A percentile compares a stretch with the other conserved stretches of the same genome.
Evolutionary conservation across 1,140 invertebrate species (phyloP).

Genomic region (Planococcus citri): DNA sequence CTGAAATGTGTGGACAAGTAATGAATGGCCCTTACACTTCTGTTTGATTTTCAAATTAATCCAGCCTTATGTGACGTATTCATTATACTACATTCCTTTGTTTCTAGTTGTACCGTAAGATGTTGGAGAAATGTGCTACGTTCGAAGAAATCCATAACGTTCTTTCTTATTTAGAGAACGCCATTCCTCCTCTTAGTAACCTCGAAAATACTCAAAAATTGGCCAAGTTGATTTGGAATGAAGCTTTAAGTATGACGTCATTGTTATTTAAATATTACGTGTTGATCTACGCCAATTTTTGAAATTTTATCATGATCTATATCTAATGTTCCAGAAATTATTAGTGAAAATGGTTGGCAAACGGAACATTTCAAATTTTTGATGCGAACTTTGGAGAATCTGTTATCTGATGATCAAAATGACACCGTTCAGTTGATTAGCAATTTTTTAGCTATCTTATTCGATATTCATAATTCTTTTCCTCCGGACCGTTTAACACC

Average conservation of each 20-base stretch:
- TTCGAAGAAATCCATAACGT: background rate
- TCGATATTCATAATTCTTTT: background rate
- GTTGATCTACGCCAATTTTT: background rate
- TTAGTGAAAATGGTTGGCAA: background rate
- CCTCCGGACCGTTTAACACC: background rate
- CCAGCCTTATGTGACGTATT: too few relatives aligned
- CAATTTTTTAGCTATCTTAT: background rate
- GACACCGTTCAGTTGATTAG: background rate
- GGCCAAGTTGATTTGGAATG: background rate
- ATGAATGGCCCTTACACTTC: background rate
- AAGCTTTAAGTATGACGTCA: background rate
- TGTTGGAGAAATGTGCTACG: background rate
- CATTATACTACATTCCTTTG: background rate
- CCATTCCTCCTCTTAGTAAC: background rate
- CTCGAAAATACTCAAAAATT: background rate
- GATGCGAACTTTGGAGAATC: conserved; percentile 3
- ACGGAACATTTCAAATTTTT: background rate
- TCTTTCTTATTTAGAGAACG: background rate
- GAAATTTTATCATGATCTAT: background rate
- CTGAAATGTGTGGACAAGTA: background rate
- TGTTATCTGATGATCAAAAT: background rate
- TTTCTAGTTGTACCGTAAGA: background rate
- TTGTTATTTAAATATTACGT: background rate
- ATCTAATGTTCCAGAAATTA: background rate
- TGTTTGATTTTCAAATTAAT: background rate